Percentiles rank a stretch among this genome's conserved stretches.
Evolutionary conservation across 2,797 vertebrate genomes (phyloP).

Genomic region (Gymnocypris eckloni): DNA sequence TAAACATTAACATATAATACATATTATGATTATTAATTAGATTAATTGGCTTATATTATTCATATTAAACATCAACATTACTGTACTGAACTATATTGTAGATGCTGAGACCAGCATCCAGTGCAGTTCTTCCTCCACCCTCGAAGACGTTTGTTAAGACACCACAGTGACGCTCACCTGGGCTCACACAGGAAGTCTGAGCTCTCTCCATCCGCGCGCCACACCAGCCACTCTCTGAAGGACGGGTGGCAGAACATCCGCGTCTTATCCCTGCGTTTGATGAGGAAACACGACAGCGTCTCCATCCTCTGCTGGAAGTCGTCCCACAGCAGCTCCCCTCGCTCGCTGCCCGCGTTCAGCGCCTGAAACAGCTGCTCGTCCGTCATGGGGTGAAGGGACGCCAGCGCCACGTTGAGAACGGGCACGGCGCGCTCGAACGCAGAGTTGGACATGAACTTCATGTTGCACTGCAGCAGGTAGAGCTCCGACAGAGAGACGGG

Average conservation of each 20-base stretch:
- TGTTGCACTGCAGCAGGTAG: conserved; percentile 97
- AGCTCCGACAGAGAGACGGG: conserved; percentile 95
- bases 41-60: too few relatives aligned
- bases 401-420: conserved; percentile 90
- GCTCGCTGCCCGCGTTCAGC: conserved; percentile 86
- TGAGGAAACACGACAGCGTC: conserved; percentile 89
- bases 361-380: conserved; percentile 97
- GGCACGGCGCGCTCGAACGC: conserved; percentile 93
- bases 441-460: conserved; percentile 95
- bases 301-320: conserved; percentile 97
- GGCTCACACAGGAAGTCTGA: conserved; percentile 96
- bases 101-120: too few relatives aligned
- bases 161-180: conserved; percentile 78
- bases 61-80: too few relatives aligned
- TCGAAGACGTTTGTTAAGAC: neutral
- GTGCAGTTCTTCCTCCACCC: neutral
- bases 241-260: conserved; percentile 99
- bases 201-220: conserved; percentile 95
- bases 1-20: too few relatives aligned
- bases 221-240: conserved; percentile 97
- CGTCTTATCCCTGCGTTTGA: conserved; percentile 93
- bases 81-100: too few relatives aligned
- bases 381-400: conserved; percentile 95
- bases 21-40: too few relatives aligned
- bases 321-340: conserved; percentile 89